phyloP scores from a whole-genome alignment of 2,113 vertebrate species.

The Romanogobio albipinnatus region DNA sequence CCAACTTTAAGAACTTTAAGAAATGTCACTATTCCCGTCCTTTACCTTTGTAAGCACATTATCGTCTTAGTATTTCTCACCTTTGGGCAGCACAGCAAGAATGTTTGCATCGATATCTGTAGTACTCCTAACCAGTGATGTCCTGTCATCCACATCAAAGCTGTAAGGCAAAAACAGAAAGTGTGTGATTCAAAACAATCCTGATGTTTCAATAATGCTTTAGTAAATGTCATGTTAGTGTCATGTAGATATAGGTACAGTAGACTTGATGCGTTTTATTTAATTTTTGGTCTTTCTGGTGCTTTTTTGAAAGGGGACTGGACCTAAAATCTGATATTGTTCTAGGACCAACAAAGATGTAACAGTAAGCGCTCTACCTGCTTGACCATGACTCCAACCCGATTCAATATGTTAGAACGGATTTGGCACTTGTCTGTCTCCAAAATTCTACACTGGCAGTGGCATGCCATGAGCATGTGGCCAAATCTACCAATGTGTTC shows the following conservation, averaged over 20 bases:
- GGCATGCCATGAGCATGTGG: neutral
- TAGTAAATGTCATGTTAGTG: neutral
- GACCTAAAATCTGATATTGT: neutral
- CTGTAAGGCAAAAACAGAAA: conserved; percentile 65
- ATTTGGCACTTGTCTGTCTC: neutral
- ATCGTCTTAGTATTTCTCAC: conserved; percentile 67
- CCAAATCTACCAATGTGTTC: neutral
- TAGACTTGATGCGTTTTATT: neutral
- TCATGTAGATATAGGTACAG: neutral
- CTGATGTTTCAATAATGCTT: neutral
- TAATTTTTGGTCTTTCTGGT: neutral
- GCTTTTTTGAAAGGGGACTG: neutral
- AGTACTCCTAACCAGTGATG: conserved; percentile 78
- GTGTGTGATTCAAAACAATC: neutral
- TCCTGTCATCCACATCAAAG: conserved; percentile 71
- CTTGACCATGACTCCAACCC: neutral
- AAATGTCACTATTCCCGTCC: neutral
- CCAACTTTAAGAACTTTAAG: neutral
- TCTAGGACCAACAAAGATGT: neutral
- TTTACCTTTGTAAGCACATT: neutral
- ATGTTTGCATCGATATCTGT: conserved; percentile 85
- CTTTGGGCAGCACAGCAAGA: conserved; percentile 86
- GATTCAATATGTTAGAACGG: neutral
- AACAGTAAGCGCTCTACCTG: neutral
- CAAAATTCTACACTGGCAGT: neutral